A percentile compares a stretch with the other conserved stretches of the same genome.
Evolutionary conservation across 1,140 invertebrate species (phyloP).

Genomic region (Rhopalosiphum padi): DNA sequence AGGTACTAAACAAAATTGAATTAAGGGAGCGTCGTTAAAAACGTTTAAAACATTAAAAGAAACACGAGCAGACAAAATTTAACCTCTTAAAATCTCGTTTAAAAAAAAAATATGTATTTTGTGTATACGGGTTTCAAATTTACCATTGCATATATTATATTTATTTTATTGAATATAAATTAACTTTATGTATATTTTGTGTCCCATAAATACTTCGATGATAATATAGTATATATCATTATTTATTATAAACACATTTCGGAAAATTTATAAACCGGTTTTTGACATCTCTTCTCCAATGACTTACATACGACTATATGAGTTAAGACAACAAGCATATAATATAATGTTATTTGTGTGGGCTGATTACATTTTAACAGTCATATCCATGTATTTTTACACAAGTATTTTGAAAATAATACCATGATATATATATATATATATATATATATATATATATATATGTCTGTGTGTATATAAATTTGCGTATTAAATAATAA

Average conservation of each 20-base stretch:
- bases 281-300: neutral
- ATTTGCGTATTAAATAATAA: neutral
- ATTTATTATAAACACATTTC: conserved; percentile 20
- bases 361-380: neutral
- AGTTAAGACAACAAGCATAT: neutral
- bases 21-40: neutral
- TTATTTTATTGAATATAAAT: conserved; percentile 24
- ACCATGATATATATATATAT: neutral
- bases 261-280: conserved; percentile 30
- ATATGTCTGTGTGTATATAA: neutral
- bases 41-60: neutral
- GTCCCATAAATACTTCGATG: neutral
- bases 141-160: neutral
- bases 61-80: neutral
- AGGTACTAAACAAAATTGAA: neutral
- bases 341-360: neutral
- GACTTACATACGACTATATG: neutral
- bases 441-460: neutral
- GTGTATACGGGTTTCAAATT: neutral
- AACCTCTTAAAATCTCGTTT: conserved; percentile 1
- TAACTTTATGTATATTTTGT: conserved; percentile 1
- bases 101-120: neutral
- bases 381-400: neutral
- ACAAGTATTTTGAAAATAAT: conserved; percentile 1
- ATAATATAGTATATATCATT: neutral